Base-by-base conservation (phyloP, 2,888 invertebrate species). In the Apamea crenata region DNA sequence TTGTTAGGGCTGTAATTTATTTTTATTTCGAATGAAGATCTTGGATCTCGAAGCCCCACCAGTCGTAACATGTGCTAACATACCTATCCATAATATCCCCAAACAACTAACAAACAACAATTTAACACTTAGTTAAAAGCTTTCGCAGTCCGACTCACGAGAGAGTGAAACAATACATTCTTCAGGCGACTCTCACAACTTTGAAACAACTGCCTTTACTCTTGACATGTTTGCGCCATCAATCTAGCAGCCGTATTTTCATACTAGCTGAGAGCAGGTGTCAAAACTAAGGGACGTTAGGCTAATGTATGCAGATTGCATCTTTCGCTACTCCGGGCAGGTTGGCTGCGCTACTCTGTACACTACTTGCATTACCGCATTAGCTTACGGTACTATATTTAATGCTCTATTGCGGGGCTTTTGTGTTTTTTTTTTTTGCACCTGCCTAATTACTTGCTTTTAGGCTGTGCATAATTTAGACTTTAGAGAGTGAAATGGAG, bases 261-360 rank as follows among this genome's bases (percentile, higher is more conserved):
- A 91, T 93, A 93, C 90, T 83, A 80, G 89, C 79, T 85, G 94
- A 93, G 95, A 95, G 95, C 96, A 96, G 96, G 96, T 96, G 96
- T 96, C 96, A 96, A 96, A 96, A 96, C 96, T 96, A 94, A 94
- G 94, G 94, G 95, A 95, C 94, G 94, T 96, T 95, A 95, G 95
- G 95, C 94, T 96, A 97, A 97, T 97, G 96, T 95, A 96, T 97
- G 96, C 96, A 96, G 96, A 96, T 96, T 96, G 96, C 96, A 95
- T 95, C 95, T 95, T 94, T 94, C 93, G 93, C 94, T 92, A 92
- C 93, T 91, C 90, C 78, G 76, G 81, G 85, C 89, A 78, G 87
- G 86, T 75, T 89, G 84, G 90, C 86, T 80, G 87, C 84, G 87
- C 89, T 84, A 85, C 88, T 85, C 86, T 81, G 80, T 87, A 86